Base-by-base conservation (phyloP, 2,797 vertebrate genomes). In the Halcyon chelicuti region DNA sequence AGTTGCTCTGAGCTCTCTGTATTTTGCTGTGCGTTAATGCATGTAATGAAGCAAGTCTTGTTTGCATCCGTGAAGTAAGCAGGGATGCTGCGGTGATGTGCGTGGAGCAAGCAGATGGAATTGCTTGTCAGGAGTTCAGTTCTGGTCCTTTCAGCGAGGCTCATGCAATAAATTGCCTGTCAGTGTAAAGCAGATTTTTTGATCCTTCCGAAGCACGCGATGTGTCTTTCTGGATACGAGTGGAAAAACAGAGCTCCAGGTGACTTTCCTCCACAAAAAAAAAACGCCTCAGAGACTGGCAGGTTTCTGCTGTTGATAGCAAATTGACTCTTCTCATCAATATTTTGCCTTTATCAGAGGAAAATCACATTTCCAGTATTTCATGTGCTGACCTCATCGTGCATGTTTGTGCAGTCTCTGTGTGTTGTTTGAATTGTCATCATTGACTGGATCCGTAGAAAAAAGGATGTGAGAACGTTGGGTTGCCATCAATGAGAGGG, bases 21-120 rank as follows among this genome's bases (percentile, higher is more conserved):
- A 81, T 90, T 90, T 92, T 92, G 70, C 73, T 94, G 70, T 84
- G 79, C 65, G n/a, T 78, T 93, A 91, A 76, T 54, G 72, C 72
- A 12, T 60, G 29, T 79, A 77, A 71, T 83, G 77, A 92, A 40
- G 39, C 52, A 84, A 87, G 66, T 51, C 54, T 88, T 81, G 54
- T 58, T 89, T 94, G 52, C 26, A 51, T 74, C 54, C 4, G 2
- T 79, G 75, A 80, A 75, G 54, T 42, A 62, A 67, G 46, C 58
- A 72, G 72, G 75, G 66, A 18, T 47, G 17, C n/a, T 88, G 74
- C 3, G 2, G 65, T 86, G 62, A 37, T 2, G 2, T 23, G 35
- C 58, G 10, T 39, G 76, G 37, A 90, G 47, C 28, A 73, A 68
- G 7, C 14, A 52, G 20, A 33, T 81, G 67, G 47, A 88, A 73